Percentiles rank a stretch among this genome's conserved stretches.
Evolutionary conservation across 1,140 invertebrate genomes (phyloP).

Genomic region (Agrypnia vestita): DNA sequence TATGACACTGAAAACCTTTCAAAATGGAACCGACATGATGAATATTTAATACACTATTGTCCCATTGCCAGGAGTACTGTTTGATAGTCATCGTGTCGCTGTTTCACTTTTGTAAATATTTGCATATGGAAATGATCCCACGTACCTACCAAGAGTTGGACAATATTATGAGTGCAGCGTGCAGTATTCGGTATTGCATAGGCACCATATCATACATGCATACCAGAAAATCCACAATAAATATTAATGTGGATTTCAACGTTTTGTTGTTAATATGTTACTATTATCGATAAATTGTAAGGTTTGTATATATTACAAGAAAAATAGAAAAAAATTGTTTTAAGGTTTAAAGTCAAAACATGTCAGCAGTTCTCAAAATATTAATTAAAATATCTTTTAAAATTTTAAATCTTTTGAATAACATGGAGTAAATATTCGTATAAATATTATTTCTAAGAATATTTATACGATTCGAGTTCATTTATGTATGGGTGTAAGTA

Average conservation of each 20-base stretch:
- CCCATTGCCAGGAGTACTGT: neutral
- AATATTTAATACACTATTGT: conserved; percentile 44
- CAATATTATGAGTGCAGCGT: too few species aligned
- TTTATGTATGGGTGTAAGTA: too few species aligned
- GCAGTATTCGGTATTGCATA: neutral
- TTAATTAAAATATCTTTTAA: too few species aligned
- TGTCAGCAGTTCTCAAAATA: too few species aligned
- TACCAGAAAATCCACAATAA: neutral
- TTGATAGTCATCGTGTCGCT: conserved; percentile 4
- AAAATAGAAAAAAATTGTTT: too few species aligned
- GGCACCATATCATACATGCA: too few species aligned
- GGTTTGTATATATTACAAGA: too few species aligned
- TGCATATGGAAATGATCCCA: neutral
- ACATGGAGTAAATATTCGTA: neutral
- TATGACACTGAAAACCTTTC: conserved; percentile 54
- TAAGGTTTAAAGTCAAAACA: too few species aligned
- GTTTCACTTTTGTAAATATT: conserved; percentile 13
- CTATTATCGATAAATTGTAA: too few species aligned
- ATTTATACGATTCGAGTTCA: neutral
- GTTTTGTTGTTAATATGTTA: too few species aligned
- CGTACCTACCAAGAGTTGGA: neutral
- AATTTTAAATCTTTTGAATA: neutral
- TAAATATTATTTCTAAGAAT: neutral
- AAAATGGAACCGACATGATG: conserved; percentile 30
- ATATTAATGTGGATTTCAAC: neutral